Conservation (phyloP, 2,888 invertebrate genomes). For the Pherbina coryleti region DNA sequence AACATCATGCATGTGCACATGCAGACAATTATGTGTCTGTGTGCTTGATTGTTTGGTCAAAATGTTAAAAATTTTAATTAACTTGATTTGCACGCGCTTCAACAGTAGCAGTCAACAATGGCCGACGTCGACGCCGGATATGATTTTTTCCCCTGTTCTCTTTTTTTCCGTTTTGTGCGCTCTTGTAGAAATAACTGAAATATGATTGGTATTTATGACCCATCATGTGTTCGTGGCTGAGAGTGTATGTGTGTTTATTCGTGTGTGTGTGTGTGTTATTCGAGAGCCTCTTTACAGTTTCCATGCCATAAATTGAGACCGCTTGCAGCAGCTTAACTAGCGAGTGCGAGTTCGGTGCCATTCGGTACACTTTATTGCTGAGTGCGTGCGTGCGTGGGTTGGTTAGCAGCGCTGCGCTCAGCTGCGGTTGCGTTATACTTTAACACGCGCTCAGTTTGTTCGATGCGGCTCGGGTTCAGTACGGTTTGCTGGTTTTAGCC, state of each 20-base stretch:
- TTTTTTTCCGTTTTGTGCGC: not conserved
- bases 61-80: constrained; percentile 55
- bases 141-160: not conserved
- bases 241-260: not conserved
- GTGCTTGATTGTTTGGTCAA: constrained; percentile 38
- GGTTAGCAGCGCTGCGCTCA: not conserved
- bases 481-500: not conserved
- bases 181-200: not conserved
- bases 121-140: not conserved
- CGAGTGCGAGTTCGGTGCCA: not conserved
- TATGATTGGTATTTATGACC: constrained; percentile 22
- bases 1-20: not conserved
- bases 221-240: not conserved
- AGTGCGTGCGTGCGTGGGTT: not conserved
- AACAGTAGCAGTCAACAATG: not conserved
- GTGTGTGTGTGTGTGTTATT: not conserved
- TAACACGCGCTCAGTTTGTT: not conserved
- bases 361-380: not conserved
- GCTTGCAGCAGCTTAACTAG: not conserved
- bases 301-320: not conserved
- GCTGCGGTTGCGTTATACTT: constrained; percentile 3
- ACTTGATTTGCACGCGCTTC: constrained; percentile 49
- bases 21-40: not conserved
- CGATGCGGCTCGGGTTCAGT: not conserved
- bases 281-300: not conserved